Base-by-base conservation (phyloP, 2,113 vertebrate genomes). In the Muscicapa adusta region DNA sequence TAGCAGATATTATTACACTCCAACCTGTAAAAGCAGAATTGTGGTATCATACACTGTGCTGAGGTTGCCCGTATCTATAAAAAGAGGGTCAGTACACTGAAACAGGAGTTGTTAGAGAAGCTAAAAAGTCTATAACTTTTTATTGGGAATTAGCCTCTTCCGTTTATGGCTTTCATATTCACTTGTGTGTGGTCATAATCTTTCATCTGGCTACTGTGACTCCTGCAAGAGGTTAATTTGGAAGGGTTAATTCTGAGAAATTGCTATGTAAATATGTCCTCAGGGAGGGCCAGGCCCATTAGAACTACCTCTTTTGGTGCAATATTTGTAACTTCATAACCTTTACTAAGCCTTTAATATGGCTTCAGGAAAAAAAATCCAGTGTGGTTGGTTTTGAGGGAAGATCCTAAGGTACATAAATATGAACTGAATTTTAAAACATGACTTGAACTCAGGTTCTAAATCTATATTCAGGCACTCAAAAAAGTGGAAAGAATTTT, bases 191-290 rank as follows among this genome's bases (percentile, higher is more conserved):
- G 47, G 56, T 80, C 82, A 77, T 88, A 79, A 60, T 88, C 56
- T 91, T 87, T 89, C 58, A 58, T 76, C 36, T 67, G 67, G 33
- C 38, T 89, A 40, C 63, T 8, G 5, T 89, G 71, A 67, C 68
- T 88, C 48, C 28, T 80, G 23, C 26, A 83, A 88, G 72, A 94
- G 70, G 67, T 96, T 94, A 93, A 80, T 93, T 88, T 8, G 3
- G 66, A 93, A 91, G 91, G 85, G 96, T 95, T 94, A 97, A 88
- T 91, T 96, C 66, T 91, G 45, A 62, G 54, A 73, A 85, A 70
- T 70, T 93, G 9, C 25, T 83, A 18, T 62, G 89, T 91, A 96
- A 94, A 88, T 86, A 20, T 71, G 45, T 94, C 88, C 71, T 80
- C 78, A 45, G 89, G 74, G 91, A 88, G 63, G 28, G 29, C 79